These are phyloP conservation scores for Paguma larvata DNA, from an alignment of 2,797 vertebrate species.

Conservation along the genomic window DNA sequence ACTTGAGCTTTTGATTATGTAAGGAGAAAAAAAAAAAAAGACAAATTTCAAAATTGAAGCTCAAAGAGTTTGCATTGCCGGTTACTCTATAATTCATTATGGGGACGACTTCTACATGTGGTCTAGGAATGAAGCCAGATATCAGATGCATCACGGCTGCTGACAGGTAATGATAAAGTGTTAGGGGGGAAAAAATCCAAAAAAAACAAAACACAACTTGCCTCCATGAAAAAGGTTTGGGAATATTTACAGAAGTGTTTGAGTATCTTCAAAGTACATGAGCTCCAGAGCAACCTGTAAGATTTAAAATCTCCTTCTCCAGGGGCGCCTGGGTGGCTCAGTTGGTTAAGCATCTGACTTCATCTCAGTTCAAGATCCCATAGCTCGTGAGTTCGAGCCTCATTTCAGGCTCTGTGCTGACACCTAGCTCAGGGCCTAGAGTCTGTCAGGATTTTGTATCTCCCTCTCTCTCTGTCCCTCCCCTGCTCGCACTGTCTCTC, in stretches of 20 bases:
- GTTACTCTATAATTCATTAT: constrained; percentile 56
- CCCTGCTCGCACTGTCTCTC: too few relatives aligned
- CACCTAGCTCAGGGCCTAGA: too few relatives aligned
- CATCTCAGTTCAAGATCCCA: too few relatives aligned
- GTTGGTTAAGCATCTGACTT: too few relatives aligned
- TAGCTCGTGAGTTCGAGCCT: too few relatives aligned
- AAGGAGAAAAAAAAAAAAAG: constrained; percentile 12
- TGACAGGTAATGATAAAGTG: constrained; percentile 50
- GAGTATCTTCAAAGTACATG: constrained; percentile 27
- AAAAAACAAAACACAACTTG: background rate
- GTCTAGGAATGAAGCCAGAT: constrained; percentile 67
- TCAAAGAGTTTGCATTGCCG: constrained; percentile 22
- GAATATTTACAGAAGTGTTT: constrained; percentile 20
- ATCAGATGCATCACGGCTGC: background rate
- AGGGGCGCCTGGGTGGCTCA: too few relatives aligned
- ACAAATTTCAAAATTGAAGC: constrained; percentile 62
- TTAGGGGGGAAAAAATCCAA: background rate
- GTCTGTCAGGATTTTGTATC: too few relatives aligned
- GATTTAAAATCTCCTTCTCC: constrained; percentile 8
- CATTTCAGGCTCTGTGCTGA: too few relatives aligned
- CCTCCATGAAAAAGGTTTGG: background rate
- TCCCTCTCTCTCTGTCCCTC: too few relatives aligned
- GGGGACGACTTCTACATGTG: constrained; percentile 12
- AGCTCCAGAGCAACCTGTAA: background rate
- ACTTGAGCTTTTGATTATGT: constrained; percentile 63